These are phyloP conservation scores for Sminthurides aquaticus DNA, from an alignment of 2,888 invertebrate genomes.

Conservation along the genomic window DNA sequence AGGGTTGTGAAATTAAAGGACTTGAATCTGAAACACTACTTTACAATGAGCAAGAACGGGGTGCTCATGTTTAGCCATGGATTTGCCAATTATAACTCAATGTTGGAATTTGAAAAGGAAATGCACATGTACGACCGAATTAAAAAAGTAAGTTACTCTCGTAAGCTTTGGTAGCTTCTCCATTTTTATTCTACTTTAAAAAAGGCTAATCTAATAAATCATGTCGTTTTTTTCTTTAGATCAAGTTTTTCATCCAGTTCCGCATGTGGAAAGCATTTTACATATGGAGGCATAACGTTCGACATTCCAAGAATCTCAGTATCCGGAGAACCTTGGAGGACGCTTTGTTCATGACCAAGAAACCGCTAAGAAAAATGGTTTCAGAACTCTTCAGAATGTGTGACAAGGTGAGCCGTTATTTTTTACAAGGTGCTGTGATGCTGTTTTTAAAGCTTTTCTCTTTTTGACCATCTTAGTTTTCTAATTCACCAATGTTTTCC, in stretches of 20 bases:
- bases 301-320: constrained; percentile 59
- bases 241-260: constrained; percentile 47
- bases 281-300: constrained; percentile 68
- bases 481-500: background rate
- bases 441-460: background rate
- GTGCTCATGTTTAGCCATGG: constrained; percentile 57
- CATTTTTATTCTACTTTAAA: background rate
- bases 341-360: constrained; percentile 66
- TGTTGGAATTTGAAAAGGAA: constrained; percentile 35
- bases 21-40: constrained; percentile 62
- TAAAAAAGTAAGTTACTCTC: constrained; percentile 15
- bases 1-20: constrained; percentile 68
- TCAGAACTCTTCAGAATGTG: constrained; percentile 64
- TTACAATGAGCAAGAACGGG: constrained; percentile 74
- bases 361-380: constrained; percentile 63
- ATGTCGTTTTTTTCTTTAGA: constrained; percentile 45
- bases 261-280: constrained; percentile 61
- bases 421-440: background rate
- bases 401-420: constrained; percentile 52
- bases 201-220: no score
- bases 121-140: constrained; percentile 36
- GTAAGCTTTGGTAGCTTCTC: background rate
- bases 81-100: constrained; percentile 31
- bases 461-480: background rate
- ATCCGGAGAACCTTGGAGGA: constrained; percentile 57